Conservation (phyloP, 2,888 invertebrate genomes). For the Stenodema calcarata region DNA sequence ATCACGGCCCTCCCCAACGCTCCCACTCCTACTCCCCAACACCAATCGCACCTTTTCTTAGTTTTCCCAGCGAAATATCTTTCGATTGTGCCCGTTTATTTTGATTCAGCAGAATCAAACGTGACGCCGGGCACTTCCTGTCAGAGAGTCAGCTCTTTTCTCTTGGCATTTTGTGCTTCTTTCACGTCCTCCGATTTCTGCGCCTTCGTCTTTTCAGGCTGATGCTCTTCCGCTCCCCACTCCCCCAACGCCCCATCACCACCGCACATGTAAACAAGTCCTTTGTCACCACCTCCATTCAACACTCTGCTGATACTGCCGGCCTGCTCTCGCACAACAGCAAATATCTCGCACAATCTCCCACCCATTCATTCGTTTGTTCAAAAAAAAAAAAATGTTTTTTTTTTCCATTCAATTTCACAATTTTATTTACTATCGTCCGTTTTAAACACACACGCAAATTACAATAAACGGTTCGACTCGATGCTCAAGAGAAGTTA, state of each 20-base stretch:
- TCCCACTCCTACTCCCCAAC: background rate
- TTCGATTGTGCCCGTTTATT: background rate
- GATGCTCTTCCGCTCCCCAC: background rate
- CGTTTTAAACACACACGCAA: background rate
- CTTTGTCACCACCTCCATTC: background rate
- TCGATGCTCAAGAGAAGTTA: background rate
- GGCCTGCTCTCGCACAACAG: background rate
- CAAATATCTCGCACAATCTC: background rate
- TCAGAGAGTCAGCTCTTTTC: background rate
- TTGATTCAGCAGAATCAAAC: background rate
- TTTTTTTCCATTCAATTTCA: no score
- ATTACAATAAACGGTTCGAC: background rate
- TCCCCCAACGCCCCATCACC: background rate
- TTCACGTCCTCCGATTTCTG: background rate
- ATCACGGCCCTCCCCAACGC: background rate
- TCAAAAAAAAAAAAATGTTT: no score
- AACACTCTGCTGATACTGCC: background rate
- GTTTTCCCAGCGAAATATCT: background rate
- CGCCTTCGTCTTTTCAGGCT: background rate
- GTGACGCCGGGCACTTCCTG: conserved; percentile 11
- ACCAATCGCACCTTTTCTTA: background rate
- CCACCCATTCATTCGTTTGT: no score
- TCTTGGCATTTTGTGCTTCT: background rate
- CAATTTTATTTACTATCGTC: background rate
- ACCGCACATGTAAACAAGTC: background rate